A percentile compares a stretch with the other conserved stretches of the same genome.
Evolutionary conservation across 1,140 invertebrate genomes (phyloP).

Genomic region (Leptestheria dahalacensis): DNA sequence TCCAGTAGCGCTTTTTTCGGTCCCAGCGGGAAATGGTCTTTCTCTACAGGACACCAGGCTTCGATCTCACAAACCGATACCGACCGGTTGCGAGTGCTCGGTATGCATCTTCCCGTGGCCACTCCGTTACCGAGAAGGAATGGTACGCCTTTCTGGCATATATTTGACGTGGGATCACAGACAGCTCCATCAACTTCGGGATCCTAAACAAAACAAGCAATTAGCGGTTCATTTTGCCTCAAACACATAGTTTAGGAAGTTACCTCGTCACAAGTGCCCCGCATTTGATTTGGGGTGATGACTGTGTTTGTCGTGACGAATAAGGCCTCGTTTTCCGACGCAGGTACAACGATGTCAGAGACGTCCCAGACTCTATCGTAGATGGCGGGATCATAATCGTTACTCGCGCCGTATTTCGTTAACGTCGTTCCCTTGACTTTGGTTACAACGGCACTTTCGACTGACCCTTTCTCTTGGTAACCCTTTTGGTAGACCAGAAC

Average conservation of each 20-base stretch:
- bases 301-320: slow-evolving; percentile 40
- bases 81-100: slow-evolving; percentile 16
- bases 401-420: slow-evolving; percentile 27
- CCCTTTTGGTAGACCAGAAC: slow-evolving; percentile 36
- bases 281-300: slow-evolving; percentile 34
- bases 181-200: slow-evolving; percentile 18
- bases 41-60: slow-evolving; percentile 39
- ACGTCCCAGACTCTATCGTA: slow-evolving; percentile 35
- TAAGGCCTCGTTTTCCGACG: slow-evolving; percentile 37
- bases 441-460: slow-evolving; percentile 33
- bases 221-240: not conserved
- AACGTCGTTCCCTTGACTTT: slow-evolving; percentile 37
- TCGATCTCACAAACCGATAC: slow-evolving; percentile 31
- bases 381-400: slow-evolving; percentile 21
- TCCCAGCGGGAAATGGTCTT: slow-evolving; percentile 25
- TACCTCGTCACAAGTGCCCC: slow-evolving; percentile 33
- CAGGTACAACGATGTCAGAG: slow-evolving; percentile 37
- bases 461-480: slow-evolving; percentile 34
- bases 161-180: slow-evolving; percentile 17
- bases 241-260: slow-evolving; percentile 16
- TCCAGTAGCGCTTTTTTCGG: slow-evolving; percentile 26
- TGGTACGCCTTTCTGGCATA: slow-evolving; percentile 22
- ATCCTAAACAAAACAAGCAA: slow-evolving; percentile 20
- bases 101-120: slow-evolving; percentile 31
- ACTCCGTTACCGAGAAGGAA: slow-evolving; percentile 28